Conservation (phyloP, 2,113 vertebrate species). For the Ochotona curzoniae region DNA sequence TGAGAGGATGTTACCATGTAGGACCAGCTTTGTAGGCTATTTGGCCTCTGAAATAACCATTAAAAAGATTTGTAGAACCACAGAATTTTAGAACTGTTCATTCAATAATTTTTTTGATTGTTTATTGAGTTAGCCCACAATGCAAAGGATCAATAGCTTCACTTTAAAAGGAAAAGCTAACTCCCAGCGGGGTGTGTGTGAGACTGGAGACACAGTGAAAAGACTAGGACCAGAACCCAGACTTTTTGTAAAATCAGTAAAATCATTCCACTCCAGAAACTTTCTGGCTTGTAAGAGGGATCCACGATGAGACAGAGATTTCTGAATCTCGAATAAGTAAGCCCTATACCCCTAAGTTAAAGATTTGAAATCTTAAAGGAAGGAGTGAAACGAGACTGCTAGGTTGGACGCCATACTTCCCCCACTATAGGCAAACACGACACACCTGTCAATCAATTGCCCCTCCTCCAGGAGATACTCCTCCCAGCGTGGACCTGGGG, state of each 20-base stretch:
- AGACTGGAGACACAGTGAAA: background rate
- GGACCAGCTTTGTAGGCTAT: slow-evolving; percentile 63
- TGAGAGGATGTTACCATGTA: slow-evolving; percentile 65
- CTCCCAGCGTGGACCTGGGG: too few species aligned
- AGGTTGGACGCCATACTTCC: too few species aligned
- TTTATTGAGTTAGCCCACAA: slow-evolving; percentile 7
- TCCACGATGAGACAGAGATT: too few species aligned
- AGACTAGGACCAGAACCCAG: background rate
- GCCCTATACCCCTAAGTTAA: too few species aligned
- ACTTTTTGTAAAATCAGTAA: background rate
- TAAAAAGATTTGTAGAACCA: slow-evolving; percentile 73
- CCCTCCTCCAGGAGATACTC: too few species aligned
- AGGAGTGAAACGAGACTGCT: too few species aligned
- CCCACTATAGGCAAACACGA: too few species aligned
- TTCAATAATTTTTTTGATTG: slow-evolving; percentile 31
- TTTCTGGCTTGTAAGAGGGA: too few species aligned
- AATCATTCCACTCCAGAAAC: background rate
- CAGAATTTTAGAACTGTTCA: slow-evolving; percentile 65
- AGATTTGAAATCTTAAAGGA: too few species aligned
- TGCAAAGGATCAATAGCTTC: background rate
- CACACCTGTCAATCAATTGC: too few species aligned
- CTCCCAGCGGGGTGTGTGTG: background rate
- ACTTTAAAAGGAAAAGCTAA: slow-evolving; percentile 36
- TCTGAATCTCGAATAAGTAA: too few species aligned
- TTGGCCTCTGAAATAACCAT: slow-evolving; percentile 72